Percentiles rank a stretch among this genome's conserved stretches.
Evolutionary conservation across 2,113 vertebrate species (phyloP).

Genomic region (Struthio camelus): DNA sequence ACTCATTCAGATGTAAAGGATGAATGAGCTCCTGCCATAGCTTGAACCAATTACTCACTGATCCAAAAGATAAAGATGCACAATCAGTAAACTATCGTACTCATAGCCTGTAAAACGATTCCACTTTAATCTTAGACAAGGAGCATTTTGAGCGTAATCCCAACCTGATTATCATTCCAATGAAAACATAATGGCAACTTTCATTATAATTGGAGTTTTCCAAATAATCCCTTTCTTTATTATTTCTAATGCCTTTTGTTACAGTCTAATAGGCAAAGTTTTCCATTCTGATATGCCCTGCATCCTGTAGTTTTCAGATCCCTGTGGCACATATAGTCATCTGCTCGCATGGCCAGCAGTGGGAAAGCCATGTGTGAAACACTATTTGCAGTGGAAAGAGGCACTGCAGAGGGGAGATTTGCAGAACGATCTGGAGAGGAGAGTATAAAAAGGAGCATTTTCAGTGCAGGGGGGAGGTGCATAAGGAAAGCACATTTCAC

Average conservation of each 20-base stretch:
- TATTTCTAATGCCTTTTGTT: not conserved
- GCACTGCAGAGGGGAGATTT: not conserved
- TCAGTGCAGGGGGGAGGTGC: not conserved
- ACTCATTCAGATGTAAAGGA: conserved; percentile 1
- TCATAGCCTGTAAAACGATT: not conserved
- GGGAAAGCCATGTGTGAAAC: not conserved
- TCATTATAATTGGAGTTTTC: not conserved
- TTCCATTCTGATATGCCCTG: not conserved
- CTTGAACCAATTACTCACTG: conserved; percentile 54
- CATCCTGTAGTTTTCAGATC: not conserved
- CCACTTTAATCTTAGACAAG: not conserved
- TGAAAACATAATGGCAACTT: not conserved
- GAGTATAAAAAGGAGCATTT: not conserved
- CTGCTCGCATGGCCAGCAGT: fast-evolving
- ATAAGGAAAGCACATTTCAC: not conserved
- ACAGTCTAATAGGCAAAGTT: not conserved
- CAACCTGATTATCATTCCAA: not conserved
- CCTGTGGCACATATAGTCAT: not conserved
- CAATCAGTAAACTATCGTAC: not conserved
- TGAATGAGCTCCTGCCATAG: not conserved
- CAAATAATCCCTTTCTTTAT: not conserved
- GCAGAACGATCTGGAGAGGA: not conserved
- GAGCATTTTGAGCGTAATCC: not conserved
- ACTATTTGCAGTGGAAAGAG: not conserved
- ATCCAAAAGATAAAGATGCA: conserved; percentile 41